phyloP scores from a whole-genome alignment of 2,797 vertebrate species.

The Anguilla marmorata region DNA sequence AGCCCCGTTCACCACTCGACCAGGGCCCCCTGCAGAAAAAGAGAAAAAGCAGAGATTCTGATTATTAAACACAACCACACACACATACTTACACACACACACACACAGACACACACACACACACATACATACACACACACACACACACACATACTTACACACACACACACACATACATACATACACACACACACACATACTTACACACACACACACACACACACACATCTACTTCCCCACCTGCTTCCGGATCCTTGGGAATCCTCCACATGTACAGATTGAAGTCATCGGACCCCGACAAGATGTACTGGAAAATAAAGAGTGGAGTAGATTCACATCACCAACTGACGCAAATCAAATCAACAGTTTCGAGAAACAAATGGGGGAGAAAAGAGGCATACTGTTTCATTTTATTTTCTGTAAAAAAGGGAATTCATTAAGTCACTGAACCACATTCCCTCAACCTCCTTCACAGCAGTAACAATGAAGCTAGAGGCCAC shows the following conservation, averaged over 20 bases:
- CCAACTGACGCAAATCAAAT: not conserved
- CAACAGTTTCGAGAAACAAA: not conserved
- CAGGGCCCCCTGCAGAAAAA: constrained; percentile 78
- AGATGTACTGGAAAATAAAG: constrained; percentile 81
- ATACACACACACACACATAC: not conserved
- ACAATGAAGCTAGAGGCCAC: not conserved
- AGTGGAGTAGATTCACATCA: constrained; percentile 5
- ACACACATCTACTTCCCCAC: constrained; percentile 64
- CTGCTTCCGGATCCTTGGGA: constrained; percentile 92
- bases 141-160: not conserved
- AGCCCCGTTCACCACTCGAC: constrained; percentile 95
- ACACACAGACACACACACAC: not conserved
- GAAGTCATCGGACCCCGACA: constrained; percentile 98
- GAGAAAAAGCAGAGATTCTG: constrained; percentile 26
- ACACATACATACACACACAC: not conserved
- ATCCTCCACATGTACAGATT: constrained; percentile 99
- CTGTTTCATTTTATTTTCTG: not conserved
- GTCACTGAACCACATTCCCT: not conserved
- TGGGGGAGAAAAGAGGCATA: not conserved
- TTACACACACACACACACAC: not conserved
- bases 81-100: not conserved
- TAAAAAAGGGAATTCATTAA: not conserved
- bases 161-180: not conserved
- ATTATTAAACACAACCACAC: not conserved
- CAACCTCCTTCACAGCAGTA: not conserved